A percentile compares a stretch with the other conserved stretches of the same genome.
phyloP scores from a whole-genome alignment of 2,797 vertebrate species.

The Catamblyrhynchus diadema region DNA sequence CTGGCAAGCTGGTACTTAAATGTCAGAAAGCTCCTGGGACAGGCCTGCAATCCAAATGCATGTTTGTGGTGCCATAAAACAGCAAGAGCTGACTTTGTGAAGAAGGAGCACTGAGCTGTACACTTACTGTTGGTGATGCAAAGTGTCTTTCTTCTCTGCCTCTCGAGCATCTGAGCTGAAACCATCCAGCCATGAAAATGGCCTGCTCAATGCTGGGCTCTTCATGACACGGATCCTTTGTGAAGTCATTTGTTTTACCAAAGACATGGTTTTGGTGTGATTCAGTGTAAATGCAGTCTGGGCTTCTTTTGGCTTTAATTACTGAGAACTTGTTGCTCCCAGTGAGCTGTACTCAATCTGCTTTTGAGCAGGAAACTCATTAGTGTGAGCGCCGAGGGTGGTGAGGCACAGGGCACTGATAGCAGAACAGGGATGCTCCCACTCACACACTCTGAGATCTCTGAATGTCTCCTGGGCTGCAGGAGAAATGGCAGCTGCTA shows the following conservation, averaged over 20 bases:
- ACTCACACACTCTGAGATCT: not conserved
- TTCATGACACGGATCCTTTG: not conserved
- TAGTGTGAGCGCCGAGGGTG: not conserved
- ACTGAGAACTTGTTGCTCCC: conserved; percentile 1
- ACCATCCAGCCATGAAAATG: not conserved
- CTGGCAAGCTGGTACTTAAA: not conserved
- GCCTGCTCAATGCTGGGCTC: not conserved
- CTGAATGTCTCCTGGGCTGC: not conserved
- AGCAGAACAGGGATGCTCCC: not conserved
- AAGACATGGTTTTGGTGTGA: not conserved
- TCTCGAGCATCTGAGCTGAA: not conserved
- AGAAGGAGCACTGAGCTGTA: not conserved
- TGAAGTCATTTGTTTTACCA: not conserved
- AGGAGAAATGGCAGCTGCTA: not conserved
- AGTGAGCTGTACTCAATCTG: not conserved
- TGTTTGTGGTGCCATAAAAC: not conserved
- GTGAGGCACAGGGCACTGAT: not conserved
- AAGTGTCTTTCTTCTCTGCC: not conserved
- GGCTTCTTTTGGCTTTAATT: conserved; percentile 11
- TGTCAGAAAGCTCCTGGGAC: not conserved
- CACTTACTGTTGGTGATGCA: not conserved
- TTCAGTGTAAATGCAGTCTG: not conserved
- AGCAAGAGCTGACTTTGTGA: not conserved
- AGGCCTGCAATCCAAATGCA: not conserved
- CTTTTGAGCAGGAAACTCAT: not conserved